These are phyloP conservation scores for Calephelis virginiensis DNA, from an alignment of 1,140 invertebrate genomes.

Conservation along the genomic window DNA sequence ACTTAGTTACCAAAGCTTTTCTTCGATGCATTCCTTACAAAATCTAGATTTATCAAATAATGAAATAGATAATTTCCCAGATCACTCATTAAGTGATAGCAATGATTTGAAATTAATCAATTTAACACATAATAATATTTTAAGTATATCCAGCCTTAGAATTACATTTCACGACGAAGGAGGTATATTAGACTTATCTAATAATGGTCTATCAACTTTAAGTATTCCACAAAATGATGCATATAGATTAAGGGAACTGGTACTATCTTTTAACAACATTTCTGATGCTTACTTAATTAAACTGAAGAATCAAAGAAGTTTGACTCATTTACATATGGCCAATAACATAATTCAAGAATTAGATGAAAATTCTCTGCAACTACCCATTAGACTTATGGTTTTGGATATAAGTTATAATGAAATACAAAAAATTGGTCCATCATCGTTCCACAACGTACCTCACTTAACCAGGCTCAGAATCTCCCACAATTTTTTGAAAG, in stretches of 20 bases:
- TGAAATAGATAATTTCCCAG: constrained; percentile 48
- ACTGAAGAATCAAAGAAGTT: constrained; percentile 43
- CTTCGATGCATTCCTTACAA: constrained; percentile 51
- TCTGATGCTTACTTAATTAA: constrained; percentile 41
- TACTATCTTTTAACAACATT: constrained; percentile 57
- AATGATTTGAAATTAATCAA: constrained; percentile 51
- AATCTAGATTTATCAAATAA: constrained; percentile 65
- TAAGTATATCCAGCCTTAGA: constrained; percentile 40
- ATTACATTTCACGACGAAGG: constrained; percentile 56
- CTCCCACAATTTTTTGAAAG: constrained; percentile 46
- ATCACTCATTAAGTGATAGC: constrained; percentile 45
- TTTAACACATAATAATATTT: constrained; percentile 53
- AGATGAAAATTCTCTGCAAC: constrained; percentile 43
- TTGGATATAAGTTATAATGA: constrained; percentile 58
- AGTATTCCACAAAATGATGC: constrained; percentile 51
- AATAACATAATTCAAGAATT: constrained; percentile 49
- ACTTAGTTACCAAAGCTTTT: constrained; percentile 53
- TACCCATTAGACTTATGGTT: constrained; percentile 43
- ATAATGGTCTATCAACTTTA: constrained; percentile 49
- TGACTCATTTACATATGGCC: constrained; percentile 49
- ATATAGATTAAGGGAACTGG: constrained; percentile 40
- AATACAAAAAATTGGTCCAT: constrained; percentile 49
- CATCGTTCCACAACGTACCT: constrained; percentile 40
- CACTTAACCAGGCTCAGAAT: constrained; percentile 50
- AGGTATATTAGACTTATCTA: constrained; percentile 57